These are phyloP conservation scores for Drosophila anceps DNA, from an alignment of 2,888 invertebrate genomes.

Conservation along the genomic window DNA sequence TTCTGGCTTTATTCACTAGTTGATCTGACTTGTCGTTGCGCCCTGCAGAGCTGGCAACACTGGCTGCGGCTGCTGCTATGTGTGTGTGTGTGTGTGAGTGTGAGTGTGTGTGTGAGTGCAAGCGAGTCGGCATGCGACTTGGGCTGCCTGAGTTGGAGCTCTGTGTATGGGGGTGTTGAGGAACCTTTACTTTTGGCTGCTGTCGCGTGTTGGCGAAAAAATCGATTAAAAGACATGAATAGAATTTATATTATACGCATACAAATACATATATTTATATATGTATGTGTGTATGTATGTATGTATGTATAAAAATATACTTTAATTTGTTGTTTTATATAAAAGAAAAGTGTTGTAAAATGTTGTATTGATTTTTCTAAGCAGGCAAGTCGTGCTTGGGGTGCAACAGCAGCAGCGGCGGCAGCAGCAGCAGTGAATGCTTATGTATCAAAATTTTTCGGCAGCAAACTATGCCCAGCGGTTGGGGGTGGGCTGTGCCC, in stretches of 20 bases:
- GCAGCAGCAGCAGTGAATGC: slow-evolving; percentile 23
- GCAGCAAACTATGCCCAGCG: slow-evolving; percentile 48
- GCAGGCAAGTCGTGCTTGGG: slow-evolving; percentile 23
- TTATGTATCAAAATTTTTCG: slow-evolving; percentile 76
- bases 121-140: slow-evolving; percentile 25
- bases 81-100: neutral
- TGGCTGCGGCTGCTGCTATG: neutral
- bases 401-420: neutral
- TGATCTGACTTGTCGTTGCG: too few species aligned
- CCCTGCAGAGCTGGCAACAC: too few species aligned
- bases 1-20: too few species aligned
- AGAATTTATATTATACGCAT: slow-evolving; percentile 6
- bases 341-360: slow-evolving; percentile 36
- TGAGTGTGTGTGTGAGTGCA: slow-evolving; percentile 12
- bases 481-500: slow-evolving; percentile 19
- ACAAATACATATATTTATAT: neutral
- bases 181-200: slow-evolving; percentile 32
- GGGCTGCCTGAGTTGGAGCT: slow-evolving; percentile 1
- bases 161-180: slow-evolving; percentile 4
- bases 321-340: slow-evolving; percentile 35
- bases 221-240: slow-evolving; percentile 62
- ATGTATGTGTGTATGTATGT: too few species aligned
- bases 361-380: slow-evolving; percentile 68
- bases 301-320: slow-evolving; percentile 8
- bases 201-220: slow-evolving; percentile 58